Evolutionary conservation across 2,888 invertebrate species (phyloP), one percentile per base, ranked within the genome.

Genomic region (Apotomis betuletana): DNA sequence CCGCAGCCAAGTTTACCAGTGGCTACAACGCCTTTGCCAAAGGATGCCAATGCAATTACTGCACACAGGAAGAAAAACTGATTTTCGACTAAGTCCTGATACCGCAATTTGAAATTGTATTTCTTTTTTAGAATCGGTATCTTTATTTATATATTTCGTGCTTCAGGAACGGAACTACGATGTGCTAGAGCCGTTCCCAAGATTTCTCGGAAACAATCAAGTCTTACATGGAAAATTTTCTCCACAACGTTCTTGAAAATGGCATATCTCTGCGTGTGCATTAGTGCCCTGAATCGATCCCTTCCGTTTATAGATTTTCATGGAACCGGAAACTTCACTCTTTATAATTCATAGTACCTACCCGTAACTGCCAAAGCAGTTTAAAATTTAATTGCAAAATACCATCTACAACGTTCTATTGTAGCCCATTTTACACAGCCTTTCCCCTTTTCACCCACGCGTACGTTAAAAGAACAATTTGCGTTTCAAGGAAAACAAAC

Each of bases 21-120:
- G 99, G 99, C 54, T 98, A 98, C 91, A 99, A 99, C 94, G 99
- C 99, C 69, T 99, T 99, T 94, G 98, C 98, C 4, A 95, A 96
- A 84, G 99, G 99, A 44, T 99, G 99, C 90, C 97, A 97, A 95
- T 95, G 96, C 85, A 99, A 99, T 91, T 98, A 99, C 92, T 97
- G 0, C 27, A 27, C 27, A 27, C 27, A 27, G 27, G 27, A 27
- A 27, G 27, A 1, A 27, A 27, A 27, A 27, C 27, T 27, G 27
- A 27, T 27, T 27, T 27, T 27, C 27, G 27, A 2, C 27, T 2
- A 27, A 27, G 27, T 27, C 27, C 27, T 27, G 27, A 27, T 27
- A 27, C 27, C 27, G 27, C 27, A 2, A 27, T 2, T 27, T 27
- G 27, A 27, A 27, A 27, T 2, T 27, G 27, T 27, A 27, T 27